Evolutionary conservation across 2,888 invertebrate genomes (phyloP).

Genomic region (Epirrhoe tristata): DNA sequence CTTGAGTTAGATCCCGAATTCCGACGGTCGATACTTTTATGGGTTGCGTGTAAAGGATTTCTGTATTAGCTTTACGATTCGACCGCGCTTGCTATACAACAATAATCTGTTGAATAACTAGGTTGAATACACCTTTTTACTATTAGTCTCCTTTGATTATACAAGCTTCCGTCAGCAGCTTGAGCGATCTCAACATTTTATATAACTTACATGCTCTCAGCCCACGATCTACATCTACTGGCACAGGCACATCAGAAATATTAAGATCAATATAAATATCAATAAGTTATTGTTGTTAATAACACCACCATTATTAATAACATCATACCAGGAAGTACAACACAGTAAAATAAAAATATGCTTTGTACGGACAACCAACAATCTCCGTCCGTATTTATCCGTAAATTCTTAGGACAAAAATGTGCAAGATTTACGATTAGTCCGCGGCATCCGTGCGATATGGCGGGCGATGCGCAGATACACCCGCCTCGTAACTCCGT

Average conservation of each 20-base stretch:
- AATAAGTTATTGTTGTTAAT: too few relatives aligned
- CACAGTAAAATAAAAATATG: constrained; percentile 6
- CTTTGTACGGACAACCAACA: constrained; percentile 20
- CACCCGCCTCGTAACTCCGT: constrained; percentile 59
- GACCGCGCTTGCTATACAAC: background rate
- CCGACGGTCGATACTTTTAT: constrained; percentile 38
- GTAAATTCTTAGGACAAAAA: constrained; percentile 58
- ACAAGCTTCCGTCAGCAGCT: too few relatives aligned
- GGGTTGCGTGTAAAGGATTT: constrained; percentile 27
- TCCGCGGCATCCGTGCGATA: constrained; percentile 50
- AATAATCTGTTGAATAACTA: too few relatives aligned
- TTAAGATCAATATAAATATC: too few relatives aligned
- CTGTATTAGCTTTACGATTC: background rate
- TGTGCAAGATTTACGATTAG: constrained; percentile 67
- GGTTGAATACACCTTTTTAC: too few relatives aligned
- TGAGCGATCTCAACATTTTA: too few relatives aligned
- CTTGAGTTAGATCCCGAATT: constrained; percentile 44
- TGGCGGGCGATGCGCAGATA: constrained; percentile 49
- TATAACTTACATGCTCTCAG: too few relatives aligned
- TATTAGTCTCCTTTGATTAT: too few relatives aligned
- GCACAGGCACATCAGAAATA: too few relatives aligned
- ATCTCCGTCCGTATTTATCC: constrained; percentile 18
- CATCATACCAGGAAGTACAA: background rate
- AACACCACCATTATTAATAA: too few relatives aligned
- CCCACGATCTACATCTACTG: too few relatives aligned